Base-by-base conservation (phyloP, 2,888 invertebrate species). In the Meliscaeva auricollis region DNA sequence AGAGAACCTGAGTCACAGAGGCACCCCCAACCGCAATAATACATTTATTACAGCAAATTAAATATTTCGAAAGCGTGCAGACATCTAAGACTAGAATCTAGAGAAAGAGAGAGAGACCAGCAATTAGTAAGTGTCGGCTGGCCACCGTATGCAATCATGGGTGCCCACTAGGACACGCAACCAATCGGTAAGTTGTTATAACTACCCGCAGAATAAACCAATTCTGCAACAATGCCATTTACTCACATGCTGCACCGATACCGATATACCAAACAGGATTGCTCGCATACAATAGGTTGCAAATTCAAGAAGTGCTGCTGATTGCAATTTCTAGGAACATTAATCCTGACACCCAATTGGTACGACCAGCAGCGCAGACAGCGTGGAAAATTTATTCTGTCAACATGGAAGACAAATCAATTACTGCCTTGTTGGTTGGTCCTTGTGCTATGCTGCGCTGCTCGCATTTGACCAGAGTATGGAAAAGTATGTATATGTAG, bases 401-500 rank as follows among this genome's bases (percentile, higher is more conserved):
- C 87, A 87, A 87, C 87, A 82, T 82, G 82, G 77, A 50, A 82
- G 87, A 87, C 87, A 82, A 87, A 87, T 87, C 87, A 87, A 87
- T 87, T 82, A 46, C 44, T 64, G 8, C 46, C 30, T 30, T 64
- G 62, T 46, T 38, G 35, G 9, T 38, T 38, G 46, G 73, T 46
- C 32, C 20, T 17, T 66, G 26, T 32, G 32, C 32, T 26, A n/a
- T 11, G 30, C 7, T 17, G 20, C 44, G 56, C n/a, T 79, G 54
- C 48, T 68, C 85, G 72, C 68, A 68, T 82, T 72, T 82, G 60
- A 68, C 66, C 73, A 73, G 60, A 69, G 30, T 62, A 64, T 48
- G n/a, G 73, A 44, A 76, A 46, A 82, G 60, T 68, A 54, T 46
- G 2, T 17, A 17, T 17, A 17, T 17, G 6, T 6, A 17, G 17